A percentile compares a stretch with the other conserved stretches of the same genome.
Evolutionary conservation across 2,888 invertebrate genomes (phyloP).

Genomic region (Thyatira batis): DNA sequence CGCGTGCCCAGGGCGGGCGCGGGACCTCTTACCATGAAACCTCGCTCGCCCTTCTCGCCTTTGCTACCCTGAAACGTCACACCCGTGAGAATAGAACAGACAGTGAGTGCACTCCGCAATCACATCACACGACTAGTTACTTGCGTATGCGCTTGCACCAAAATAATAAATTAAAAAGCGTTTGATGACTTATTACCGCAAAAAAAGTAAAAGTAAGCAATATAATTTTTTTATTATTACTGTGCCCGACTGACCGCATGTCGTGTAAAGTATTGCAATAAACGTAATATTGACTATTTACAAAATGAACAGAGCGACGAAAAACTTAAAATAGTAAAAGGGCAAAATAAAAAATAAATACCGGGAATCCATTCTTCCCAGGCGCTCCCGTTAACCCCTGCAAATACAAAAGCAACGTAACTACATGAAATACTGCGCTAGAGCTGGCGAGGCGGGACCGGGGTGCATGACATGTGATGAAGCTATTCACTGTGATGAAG

Average conservation of each 20-base stretch:
- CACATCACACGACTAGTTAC: background rate
- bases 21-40: slow-evolving; percentile 85
- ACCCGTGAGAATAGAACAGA: slow-evolving; percentile 34
- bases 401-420: slow-evolving; percentile 52
- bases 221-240: background rate
- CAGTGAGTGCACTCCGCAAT: background rate
- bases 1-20: too few relatives aligned
- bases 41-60: slow-evolving; percentile 89
- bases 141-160: background rate
- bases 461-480: background rate
- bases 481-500: background rate
- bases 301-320: slow-evolving; percentile 13
- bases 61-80: slow-evolving; percentile 85
- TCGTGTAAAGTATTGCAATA: background rate
- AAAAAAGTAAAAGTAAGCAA: too few relatives aligned
- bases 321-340: slow-evolving; percentile 28
- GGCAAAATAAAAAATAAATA: slow-evolving; percentile 71
- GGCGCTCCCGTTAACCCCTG: slow-evolving; percentile 91
- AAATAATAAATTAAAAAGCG: too few relatives aligned
- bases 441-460: too few relatives aligned
- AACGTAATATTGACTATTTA: slow-evolving; percentile 15
- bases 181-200: too few relatives aligned
- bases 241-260: background rate
- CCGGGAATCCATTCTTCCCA: slow-evolving; percentile 96
- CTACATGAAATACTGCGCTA: slow-evolving; percentile 11